These are phyloP conservation scores for Apis dorsata DNA, from an alignment of 1,140 invertebrate species.

Conservation along the genomic window DNA sequence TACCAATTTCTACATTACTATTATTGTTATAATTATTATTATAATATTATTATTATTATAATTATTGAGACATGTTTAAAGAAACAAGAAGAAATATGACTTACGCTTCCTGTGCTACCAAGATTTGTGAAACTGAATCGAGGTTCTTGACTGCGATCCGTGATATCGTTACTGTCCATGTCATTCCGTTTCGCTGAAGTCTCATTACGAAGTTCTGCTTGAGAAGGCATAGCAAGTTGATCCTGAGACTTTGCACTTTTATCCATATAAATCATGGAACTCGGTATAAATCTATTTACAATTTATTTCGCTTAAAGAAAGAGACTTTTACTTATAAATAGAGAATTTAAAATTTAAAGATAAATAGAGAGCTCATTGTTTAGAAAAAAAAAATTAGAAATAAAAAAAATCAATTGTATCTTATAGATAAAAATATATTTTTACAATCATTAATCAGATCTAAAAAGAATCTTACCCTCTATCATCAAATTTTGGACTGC, in stretches of 20 bases:
- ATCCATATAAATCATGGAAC: slow-evolving; percentile 73
- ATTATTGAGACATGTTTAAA: not conserved
- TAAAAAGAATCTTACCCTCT: slow-evolving; percentile 68
- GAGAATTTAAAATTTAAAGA: too few relatives aligned
- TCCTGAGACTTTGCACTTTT: slow-evolving; percentile 72
- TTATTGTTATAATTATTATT: too few relatives aligned
- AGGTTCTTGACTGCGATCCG: slow-evolving; percentile 74
- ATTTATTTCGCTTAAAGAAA: not conserved
- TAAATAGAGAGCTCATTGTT: too few relatives aligned
- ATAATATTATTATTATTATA: too few relatives aligned
- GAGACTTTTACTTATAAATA: too few relatives aligned
- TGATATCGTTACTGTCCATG: slow-evolving; percentile 62
- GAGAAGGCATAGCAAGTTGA: slow-evolving; percentile 71
- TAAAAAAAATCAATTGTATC: not conserved
- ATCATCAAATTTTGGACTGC: slow-evolving; percentile 74
- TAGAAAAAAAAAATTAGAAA: too few relatives aligned
- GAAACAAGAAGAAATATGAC: not conserved
- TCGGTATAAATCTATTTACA: slow-evolving; percentile 75
- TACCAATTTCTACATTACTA: not conserved
- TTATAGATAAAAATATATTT: not conserved
- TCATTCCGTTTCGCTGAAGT: slow-evolving; percentile 53
- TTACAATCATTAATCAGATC: not conserved
- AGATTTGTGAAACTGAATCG: slow-evolving; percentile 77
- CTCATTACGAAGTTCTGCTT: slow-evolving; percentile 50
- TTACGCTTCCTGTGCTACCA: slow-evolving; percentile 68